Evolutionary conservation across 2,113 vertebrate species (phyloP).

Genomic region (Tragelaphus buxtoni): DNA sequence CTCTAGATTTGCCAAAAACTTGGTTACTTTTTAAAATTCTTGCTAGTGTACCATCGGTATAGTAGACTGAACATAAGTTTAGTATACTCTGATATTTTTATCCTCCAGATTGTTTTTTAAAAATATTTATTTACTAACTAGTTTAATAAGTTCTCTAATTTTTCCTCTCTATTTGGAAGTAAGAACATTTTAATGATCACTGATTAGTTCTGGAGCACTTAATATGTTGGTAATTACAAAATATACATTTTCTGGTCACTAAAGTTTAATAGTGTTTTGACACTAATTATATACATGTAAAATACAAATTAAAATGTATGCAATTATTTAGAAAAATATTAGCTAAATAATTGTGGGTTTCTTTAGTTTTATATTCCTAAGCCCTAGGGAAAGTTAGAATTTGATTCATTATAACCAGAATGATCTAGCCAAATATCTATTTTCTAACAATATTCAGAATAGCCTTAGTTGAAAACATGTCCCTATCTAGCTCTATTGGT

Average conservation of each 20-base stretch:
- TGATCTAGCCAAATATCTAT: neutral
- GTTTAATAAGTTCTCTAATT: constrained; percentile 19
- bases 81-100: constrained; percentile 30
- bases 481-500: neutral
- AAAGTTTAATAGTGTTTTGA: constrained; percentile 21
- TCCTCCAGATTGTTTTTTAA: neutral
- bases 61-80: neutral
- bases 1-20: neutral
- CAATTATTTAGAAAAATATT: neutral
- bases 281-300: neutral
- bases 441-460: neutral
- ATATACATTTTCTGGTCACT: neutral
- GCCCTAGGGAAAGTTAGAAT: neutral
- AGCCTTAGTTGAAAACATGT: neutral
- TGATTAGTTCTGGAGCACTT: constrained; percentile 18
- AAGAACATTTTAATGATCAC: constrained; percentile 1
- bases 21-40: constrained; percentile 39
- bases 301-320: neutral
- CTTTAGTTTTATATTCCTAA: neutral
- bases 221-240: neutral
- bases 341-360: neutral
- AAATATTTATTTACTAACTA: constrained; percentile 50
- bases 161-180: neutral
- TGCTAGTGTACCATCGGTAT: neutral
- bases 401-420: constrained; percentile 15